A percentile compares a stretch with the other conserved stretches of the same genome.
phyloP scores from a whole-genome alignment of 1,140 invertebrate genomes.

The Drosophila arawakana region DNA sequence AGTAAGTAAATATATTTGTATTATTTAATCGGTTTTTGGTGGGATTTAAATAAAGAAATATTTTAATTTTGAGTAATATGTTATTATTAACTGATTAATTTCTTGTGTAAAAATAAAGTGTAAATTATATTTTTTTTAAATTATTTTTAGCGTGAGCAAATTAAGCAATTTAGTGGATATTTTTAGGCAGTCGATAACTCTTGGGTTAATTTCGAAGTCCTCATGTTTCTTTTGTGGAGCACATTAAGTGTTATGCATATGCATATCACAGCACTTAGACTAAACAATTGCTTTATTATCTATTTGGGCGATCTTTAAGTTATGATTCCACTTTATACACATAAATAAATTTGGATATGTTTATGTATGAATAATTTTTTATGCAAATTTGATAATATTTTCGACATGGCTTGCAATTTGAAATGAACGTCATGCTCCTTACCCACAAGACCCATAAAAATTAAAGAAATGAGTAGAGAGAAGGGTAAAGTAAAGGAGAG shows the following conservation, averaged over 20 bases:
- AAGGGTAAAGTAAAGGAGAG: not conserved
- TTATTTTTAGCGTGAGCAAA: no score
- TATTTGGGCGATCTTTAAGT: not conserved
- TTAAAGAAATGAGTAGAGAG: not conserved
- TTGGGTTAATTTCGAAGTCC: not conserved
- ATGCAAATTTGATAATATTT: slow-evolving; percentile 20
- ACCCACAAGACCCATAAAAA: slow-evolving; percentile 24
- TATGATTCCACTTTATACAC: not conserved
- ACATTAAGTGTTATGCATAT: no score
- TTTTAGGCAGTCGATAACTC: not conserved
- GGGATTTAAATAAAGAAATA: no score
- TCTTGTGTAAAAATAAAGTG: no score
- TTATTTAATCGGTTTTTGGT: no score
- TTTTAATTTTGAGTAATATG: no score
- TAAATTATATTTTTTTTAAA: no score
- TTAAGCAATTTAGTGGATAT: no score
- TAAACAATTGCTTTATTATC: not conserved
- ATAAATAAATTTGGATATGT: not conserved
- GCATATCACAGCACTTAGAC: not conserved
- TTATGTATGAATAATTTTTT: not conserved
- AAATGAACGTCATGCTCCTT: slow-evolving; percentile 1
- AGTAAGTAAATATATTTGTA: no score
- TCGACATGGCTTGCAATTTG: slow-evolving; percentile 2
- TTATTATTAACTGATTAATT: no score
- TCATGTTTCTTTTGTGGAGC: not conserved